phyloP scores from a whole-genome alignment of 2,113 vertebrate genomes.

The Chlorodrepanis virens region DNA sequence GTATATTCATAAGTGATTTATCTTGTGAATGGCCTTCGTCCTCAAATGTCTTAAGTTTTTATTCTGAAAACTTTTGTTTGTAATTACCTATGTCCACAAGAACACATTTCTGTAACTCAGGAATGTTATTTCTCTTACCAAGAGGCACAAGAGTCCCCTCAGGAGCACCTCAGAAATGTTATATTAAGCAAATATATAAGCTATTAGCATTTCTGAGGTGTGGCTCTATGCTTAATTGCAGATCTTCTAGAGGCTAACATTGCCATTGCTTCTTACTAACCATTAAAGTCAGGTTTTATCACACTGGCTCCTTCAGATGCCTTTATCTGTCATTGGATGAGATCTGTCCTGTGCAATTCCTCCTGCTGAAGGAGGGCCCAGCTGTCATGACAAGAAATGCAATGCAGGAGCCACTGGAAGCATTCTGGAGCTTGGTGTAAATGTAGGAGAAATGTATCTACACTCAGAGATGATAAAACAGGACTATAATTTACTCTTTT shows the following conservation, averaged over 20 bases:
- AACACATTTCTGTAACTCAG: neutral
- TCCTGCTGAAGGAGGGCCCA: neutral
- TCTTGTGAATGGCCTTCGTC: neutral
- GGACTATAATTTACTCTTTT: neutral
- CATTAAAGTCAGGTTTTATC: neutral
- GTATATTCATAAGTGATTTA: neutral
- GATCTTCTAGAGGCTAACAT: neutral
- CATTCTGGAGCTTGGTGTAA: neutral
- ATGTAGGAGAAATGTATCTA: neutral
- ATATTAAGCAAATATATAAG: neutral
- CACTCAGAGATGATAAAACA: neutral
- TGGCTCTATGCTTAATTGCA: neutral
- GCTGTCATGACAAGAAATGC: rapidly evolving
- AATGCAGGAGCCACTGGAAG: neutral
- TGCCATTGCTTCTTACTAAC: neutral
- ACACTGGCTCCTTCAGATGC: neutral
- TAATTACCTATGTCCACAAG: neutral
- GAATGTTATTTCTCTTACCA: neutral
- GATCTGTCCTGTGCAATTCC: neutral
- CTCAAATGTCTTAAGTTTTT: neutral
- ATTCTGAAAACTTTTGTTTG: neutral
- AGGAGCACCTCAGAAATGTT: neutral
- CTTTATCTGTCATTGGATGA: neutral
- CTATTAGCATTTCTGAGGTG: neutral
- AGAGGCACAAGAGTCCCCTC: neutral